Evolutionary conservation across 64 coral and sea anemone genomes (phyloP).

Genomic region (Stichodactyla mertensii): DNA sequence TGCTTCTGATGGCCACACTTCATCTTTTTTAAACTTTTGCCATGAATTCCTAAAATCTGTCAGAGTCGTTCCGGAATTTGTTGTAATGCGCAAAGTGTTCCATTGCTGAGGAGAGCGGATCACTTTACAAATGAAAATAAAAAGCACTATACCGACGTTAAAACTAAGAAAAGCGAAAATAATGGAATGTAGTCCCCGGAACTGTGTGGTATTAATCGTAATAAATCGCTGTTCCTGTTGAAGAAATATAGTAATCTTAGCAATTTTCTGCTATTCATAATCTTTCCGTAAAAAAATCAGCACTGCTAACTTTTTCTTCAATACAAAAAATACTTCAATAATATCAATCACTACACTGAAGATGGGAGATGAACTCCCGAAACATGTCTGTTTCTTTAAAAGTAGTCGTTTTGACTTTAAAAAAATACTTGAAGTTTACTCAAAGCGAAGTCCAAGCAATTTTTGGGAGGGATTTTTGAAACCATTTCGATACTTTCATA

Average conservation of each 20-base stretch:
- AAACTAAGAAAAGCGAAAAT: background rate
- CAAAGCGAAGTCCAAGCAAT: background rate
- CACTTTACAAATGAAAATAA: background rate
- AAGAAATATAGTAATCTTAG: background rate
- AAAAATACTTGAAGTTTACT: too few relatives aligned
- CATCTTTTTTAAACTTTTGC: background rate
- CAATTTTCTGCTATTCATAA: background rate
- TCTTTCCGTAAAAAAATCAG: background rate
- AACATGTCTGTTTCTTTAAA: too few relatives aligned
- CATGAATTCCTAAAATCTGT: background rate
- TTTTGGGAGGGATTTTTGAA: too few relatives aligned
- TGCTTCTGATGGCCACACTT: background rate
- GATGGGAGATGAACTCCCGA: too few relatives aligned
- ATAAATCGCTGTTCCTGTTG: background rate
- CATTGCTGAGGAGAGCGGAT: background rate
- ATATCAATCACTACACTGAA: too few relatives aligned
- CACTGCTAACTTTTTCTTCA: background rate
- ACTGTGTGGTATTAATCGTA: background rate
- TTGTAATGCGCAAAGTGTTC: background rate
- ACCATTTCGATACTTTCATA: too few relatives aligned
- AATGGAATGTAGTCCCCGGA: slow-evolving; percentile 6
- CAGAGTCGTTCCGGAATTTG: background rate
- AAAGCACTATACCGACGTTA: background rate
- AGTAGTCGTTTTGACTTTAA: too few relatives aligned
- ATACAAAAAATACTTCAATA: too few relatives aligned